A percentile compares a stretch with the other conserved stretches of the same genome.
phyloP scores from a whole-genome alignment of 2,888 invertebrate genomes.

The Hirtodrosophila alboralis region DNA sequence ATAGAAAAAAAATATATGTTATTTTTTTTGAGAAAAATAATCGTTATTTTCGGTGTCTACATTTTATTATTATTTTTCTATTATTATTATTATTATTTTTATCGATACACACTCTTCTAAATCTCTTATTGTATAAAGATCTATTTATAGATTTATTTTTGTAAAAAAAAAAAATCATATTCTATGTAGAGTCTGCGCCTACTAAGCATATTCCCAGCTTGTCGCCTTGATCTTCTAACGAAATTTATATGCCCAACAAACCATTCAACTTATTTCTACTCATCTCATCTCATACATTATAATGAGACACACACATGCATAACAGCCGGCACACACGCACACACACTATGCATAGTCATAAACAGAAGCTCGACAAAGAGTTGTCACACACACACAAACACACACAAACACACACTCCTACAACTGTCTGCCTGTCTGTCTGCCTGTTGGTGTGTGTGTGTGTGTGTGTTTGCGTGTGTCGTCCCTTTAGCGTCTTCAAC shows the following conservation, averaged over 20 bases:
- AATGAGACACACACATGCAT: conserved; percentile 45
- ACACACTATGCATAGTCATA: conserved; percentile 48
- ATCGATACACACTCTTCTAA: too few relatives aligned
- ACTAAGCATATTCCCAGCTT: too few relatives aligned
- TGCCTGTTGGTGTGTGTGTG: conserved; percentile 13
- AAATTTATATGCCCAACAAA: conserved; percentile 23
- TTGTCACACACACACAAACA: conserved; percentile 49
- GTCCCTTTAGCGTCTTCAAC: conserved; percentile 72
- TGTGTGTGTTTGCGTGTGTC: conserved; percentile 49
- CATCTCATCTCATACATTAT: conserved; percentile 48
- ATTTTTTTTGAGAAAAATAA: too few relatives aligned
- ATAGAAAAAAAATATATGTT: too few relatives aligned
- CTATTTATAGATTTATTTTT: too few relatives aligned
- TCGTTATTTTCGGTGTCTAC: too few relatives aligned
- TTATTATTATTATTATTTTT: too few relatives aligned
- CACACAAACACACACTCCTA: conserved; percentile 20
- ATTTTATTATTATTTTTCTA: too few relatives aligned
- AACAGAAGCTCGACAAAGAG: conserved; percentile 68
- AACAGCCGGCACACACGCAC: conserved; percentile 39
- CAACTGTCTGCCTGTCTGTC: neutral
- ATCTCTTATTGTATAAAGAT: too few relatives aligned
- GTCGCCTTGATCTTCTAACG: neutral
- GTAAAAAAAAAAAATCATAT: too few relatives aligned
- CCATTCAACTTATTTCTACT: conserved; percentile 12
- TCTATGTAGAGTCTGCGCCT: too few relatives aligned